Conservation (phyloP, 1,140 invertebrate species). For the Drosophila setifemur region DNA sequence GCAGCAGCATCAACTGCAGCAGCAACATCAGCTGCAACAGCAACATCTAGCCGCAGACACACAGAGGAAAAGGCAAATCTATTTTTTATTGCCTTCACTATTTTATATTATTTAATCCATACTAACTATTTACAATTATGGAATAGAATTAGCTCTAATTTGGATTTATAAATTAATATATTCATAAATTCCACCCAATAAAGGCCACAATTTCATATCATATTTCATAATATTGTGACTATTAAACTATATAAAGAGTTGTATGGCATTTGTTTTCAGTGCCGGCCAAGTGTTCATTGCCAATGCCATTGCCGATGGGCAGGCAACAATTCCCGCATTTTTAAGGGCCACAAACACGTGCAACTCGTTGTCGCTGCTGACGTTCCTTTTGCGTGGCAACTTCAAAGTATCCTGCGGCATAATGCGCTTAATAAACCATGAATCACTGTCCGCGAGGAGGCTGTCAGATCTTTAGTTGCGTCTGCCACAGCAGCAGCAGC, state of each 20-base stretch:
- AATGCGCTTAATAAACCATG: constrained; percentile 82
- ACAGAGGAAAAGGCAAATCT: not conserved
- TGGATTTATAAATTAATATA: too few species aligned
- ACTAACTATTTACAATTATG: too few species aligned
- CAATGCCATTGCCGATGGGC: constrained; percentile 49
- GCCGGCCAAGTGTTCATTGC: constrained; percentile 57
- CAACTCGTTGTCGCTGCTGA: constrained; percentile 20
- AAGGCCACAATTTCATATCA: too few species aligned
- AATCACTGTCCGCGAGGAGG: constrained; percentile 78
- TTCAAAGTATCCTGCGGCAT: constrained; percentile 80
- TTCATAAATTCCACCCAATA: too few species aligned
- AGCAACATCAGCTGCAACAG: constrained; percentile 7
- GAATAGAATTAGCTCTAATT: too few species aligned
- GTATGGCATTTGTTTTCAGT: not conserved
- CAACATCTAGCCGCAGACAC: not conserved
- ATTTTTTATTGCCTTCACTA: too few species aligned
- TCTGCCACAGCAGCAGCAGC: constrained; percentile 1
- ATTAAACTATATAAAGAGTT: too few species aligned
- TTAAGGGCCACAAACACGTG: constrained; percentile 54
- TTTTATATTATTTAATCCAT: too few species aligned
- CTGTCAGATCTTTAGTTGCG: constrained; percentile 59
- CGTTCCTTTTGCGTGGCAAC: constrained; percentile 31
- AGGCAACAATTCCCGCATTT: constrained; percentile 44
- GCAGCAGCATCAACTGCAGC: constrained; percentile 6
- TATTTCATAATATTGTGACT: too few species aligned